A percentile compares a stretch with the other conserved stretches of the same genome.
phyloP scores from a whole-genome alignment of 1,140 invertebrate species.

The Wasmannia auropunctata region DNA sequence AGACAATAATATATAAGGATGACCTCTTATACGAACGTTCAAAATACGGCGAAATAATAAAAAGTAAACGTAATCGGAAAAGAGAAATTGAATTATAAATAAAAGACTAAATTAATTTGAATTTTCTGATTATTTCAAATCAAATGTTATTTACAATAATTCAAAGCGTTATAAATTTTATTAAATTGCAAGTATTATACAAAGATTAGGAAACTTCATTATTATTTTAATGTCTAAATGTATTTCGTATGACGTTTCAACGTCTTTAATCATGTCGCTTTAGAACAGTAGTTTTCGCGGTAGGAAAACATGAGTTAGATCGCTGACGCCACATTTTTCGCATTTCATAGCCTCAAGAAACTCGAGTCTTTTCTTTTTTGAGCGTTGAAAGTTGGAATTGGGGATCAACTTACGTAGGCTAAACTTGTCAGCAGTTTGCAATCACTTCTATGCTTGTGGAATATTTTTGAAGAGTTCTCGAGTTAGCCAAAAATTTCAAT shows the following conservation, averaged over 20 bases:
- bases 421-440: constrained; percentile 35
- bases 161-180: not conserved
- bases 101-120: not conserved
- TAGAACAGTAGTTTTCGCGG: not conserved
- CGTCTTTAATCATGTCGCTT: not conserved
- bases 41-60: not conserved
- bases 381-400: constrained; percentile 25
- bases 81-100: not conserved
- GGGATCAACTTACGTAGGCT: not conserved
- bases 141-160: constrained; percentile 5
- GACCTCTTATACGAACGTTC: not conserved
- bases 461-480: not conserved
- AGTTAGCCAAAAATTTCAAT: not conserved
- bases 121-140: not conserved
- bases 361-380: constrained; percentile 10
- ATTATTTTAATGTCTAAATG: not conserved
- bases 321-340: constrained; percentile 16
- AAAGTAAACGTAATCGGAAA: not conserved
- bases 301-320: not conserved
- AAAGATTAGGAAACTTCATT: not conserved
- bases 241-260: not conserved
- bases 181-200: not conserved
- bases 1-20: not conserved
- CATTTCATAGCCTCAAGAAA: constrained; percentile 12
- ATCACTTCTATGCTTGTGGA: not conserved